Base-by-base conservation (phyloP, 2,113 vertebrate genomes). In the Chamaea fasciata region DNA sequence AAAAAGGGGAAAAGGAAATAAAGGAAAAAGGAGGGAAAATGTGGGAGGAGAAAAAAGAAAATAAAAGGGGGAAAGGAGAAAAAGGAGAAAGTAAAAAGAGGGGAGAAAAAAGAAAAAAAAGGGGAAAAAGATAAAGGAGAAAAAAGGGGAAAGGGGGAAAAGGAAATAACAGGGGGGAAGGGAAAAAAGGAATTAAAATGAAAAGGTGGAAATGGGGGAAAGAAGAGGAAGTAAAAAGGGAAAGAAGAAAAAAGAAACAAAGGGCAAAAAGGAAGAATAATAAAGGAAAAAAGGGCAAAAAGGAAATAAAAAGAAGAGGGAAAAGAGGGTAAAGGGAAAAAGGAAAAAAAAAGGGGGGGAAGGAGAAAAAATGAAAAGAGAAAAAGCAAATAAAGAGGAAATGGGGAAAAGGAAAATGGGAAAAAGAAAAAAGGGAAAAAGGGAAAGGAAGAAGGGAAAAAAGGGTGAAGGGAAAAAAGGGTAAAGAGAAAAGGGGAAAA, bases 41-140 rank as follows among this genome's bases (percentile, higher is more conserved):
- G 5, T 3, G 4, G 13, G 1, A 10, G 15, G 5, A 8, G 6
- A 14, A 13, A 33, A 27, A 28, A 4, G 3, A 47, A 13, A 57
- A 27, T 14, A 47, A 11, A 33, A 2, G 20, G 6, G 9, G 6
- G 2, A 55, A 15, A 4, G 18, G 9, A 9, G 50, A 42, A 42
- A 5, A 4, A 7, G 9, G 18, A 16, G 9, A 14, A 26, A 37
- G 4, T 7, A 3, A 20, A 15, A 11, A 12, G 4, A 8, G 47
- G 16, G 13, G 28, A 15, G 8, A 15, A n/a, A 24, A 33, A 55
- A 19, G 2, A 18, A 7, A 31, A 42, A 27, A 41, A 26, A 9
- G 3, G 6, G 37, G 15, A 27, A 5, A 19, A 33, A 26, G 2
- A 53, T 53, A 53, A 53, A 31, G 52, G 52, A 53, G 3, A 7